Conservation (phyloP, 2,888 invertebrate genomes). For the Noctua comes region DNA sequence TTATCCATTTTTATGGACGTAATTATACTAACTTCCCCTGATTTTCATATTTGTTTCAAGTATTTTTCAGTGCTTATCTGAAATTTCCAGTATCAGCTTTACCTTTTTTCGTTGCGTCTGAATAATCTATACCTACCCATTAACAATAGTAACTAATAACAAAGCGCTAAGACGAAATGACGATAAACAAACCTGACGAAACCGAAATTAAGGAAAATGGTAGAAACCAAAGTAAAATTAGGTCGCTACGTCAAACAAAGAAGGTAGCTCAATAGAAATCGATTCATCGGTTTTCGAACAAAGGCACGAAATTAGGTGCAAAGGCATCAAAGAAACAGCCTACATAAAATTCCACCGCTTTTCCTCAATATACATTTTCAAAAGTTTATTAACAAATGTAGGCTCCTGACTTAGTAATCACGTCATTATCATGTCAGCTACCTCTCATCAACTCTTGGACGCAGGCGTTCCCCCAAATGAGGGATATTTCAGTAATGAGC, state of each 20-base stretch:
- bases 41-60: neutral
- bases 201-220: constrained; percentile 35
- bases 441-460: constrained; percentile 44
- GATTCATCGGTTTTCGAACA: constrained; percentile 53
- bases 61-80: neutral
- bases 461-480: constrained; percentile 35
- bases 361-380: constrained; percentile 17
- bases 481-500: constrained; percentile 51
- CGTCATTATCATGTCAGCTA: constrained; percentile 37
- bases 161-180: neutral
- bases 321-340: constrained; percentile 34
- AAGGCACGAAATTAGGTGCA: constrained; percentile 50
- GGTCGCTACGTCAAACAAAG: constrained; percentile 47
- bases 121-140: neutral
- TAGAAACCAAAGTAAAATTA: constrained; percentile 44
- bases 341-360: constrained; percentile 1
- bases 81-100: neutral
- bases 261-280: constrained; percentile 51
- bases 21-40: constrained; percentile 7
- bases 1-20: constrained; percentile 55
- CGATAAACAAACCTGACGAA: constrained; percentile 27
- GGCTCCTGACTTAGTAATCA: constrained; percentile 31
- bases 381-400: constrained; percentile 35
- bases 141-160: neutral
- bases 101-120: neutral